A percentile compares a stretch with the other conserved stretches of the same genome.
Evolutionary conservation across 2,113 vertebrate species (phyloP).

Genomic region (Chloebia gouldiae): DNA sequence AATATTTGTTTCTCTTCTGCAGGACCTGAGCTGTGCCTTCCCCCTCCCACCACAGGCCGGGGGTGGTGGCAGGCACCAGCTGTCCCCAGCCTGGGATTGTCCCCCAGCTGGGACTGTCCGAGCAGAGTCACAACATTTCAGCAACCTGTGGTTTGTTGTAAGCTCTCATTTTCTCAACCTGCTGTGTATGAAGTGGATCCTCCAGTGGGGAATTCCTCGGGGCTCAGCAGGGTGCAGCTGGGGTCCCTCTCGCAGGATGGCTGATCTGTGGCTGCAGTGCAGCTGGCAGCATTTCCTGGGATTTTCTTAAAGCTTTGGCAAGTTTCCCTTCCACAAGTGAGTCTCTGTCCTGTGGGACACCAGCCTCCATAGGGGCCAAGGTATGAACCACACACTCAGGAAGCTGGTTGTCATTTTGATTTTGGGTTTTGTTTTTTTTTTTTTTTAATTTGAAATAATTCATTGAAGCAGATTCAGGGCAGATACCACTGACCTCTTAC

Average conservation of each 20-base stretch:
- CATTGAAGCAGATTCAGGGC: slow-evolving; percentile 71
- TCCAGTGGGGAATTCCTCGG: neutral
- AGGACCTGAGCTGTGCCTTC: neutral
- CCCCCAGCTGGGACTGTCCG: neutral
- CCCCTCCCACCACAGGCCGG: accelerated
- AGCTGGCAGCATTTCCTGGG: neutral
- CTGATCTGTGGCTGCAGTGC: neutral
- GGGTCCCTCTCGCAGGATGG: neutral
- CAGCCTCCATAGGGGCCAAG: slow-evolving; percentile 64
- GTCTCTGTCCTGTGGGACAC: slow-evolving; percentile 56
- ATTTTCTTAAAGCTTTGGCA: slow-evolving; percentile 45
- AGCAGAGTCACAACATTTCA: accelerated
- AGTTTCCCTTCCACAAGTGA: slow-evolving; percentile 43
- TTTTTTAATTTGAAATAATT: slow-evolving; percentile 73
- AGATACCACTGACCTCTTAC: slow-evolving; percentile 53
- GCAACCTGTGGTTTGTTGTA: neutral
- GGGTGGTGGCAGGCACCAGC: neutral
- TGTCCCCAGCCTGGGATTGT: neutral
- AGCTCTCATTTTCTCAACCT: neutral
- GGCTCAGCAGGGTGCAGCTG: neutral
- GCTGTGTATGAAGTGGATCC: neutral
- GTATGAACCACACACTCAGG: slow-evolving; percentile 44
- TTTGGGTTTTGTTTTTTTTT: neutral
- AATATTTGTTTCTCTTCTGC: neutral
- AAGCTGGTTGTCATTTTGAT: slow-evolving; percentile 40